A percentile compares a stretch with the other conserved stretches of the same genome.
phyloP scores from a whole-genome alignment of 2,888 invertebrate species.

The Gastracanthus pulcherrimus region DNA sequence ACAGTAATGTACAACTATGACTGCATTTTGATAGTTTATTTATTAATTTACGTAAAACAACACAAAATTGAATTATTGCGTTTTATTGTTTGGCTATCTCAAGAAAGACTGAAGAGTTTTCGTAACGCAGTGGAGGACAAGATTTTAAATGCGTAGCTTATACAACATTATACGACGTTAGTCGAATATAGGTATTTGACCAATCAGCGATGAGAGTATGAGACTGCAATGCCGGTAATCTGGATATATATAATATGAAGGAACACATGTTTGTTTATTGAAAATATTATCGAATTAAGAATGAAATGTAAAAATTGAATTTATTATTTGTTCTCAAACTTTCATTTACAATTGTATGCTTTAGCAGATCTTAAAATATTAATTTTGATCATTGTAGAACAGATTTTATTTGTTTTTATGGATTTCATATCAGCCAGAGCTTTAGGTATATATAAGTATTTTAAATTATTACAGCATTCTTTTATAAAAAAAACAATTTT shows the following conservation, averaged over 20 bases:
- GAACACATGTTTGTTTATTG: slow-evolving; percentile 8
- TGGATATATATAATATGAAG: neutral
- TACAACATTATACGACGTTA: neutral
- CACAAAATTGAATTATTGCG: neutral
- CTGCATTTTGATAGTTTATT: neutral
- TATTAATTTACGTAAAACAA: neutral
- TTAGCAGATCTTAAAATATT: neutral
- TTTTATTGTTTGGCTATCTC: slow-evolving; percentile 5
- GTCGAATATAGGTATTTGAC: neutral
- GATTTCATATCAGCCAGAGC: neutral
- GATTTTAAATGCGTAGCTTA: slow-evolving; percentile 10
- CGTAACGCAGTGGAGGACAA: neutral
- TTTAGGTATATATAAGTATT: neutral
- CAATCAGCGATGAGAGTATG: neutral
- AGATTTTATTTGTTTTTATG: neutral
- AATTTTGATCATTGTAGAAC: neutral
- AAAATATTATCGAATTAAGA: neutral
- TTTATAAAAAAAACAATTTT: neutral
- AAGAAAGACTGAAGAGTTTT: slow-evolving; percentile 11
- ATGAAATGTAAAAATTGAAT: neutral
- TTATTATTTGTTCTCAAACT: neutral
- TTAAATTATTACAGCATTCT: neutral
- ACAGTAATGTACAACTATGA: neutral
- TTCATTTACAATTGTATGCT: neutral
- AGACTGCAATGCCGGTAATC: neutral